phyloP scores from a whole-genome alignment of 2,888 invertebrate species.

The Melanostoma scalare region DNA sequence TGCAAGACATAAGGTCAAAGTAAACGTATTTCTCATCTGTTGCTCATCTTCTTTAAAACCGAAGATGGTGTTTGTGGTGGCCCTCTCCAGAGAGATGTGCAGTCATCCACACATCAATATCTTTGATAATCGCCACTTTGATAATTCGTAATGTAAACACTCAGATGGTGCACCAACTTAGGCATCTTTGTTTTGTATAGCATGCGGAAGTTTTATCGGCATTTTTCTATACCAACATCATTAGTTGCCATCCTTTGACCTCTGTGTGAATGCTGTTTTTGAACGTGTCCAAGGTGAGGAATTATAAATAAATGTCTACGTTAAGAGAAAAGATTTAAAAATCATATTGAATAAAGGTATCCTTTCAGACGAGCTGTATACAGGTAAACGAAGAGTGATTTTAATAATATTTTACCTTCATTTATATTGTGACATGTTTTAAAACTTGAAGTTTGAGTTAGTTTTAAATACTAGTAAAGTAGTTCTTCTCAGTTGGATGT shows the following conservation, averaged over 20 bases:
- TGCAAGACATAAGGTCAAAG: conserved; percentile 71
- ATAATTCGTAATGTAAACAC: conserved; percentile 72
- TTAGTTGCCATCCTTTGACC: conserved; percentile 71
- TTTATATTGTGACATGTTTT: too few relatives aligned
- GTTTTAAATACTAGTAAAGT: too few relatives aligned
- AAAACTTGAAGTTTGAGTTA: too few relatives aligned
- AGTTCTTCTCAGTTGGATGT: too few relatives aligned
- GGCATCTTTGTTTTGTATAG: conserved; percentile 37
- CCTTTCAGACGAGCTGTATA: too few relatives aligned
- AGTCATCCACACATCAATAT: conserved; percentile 71
- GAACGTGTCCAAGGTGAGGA: conserved; percentile 69
- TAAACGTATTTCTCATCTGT: conserved; percentile 70
- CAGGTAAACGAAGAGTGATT: too few relatives aligned
- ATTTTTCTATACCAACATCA: conserved; percentile 71
- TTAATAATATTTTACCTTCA: too few relatives aligned
- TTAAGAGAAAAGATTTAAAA: conserved; percentile 1
- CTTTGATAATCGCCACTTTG: conserved; percentile 72
- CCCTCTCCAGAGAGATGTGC: conserved; percentile 46
- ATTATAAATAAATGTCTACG: conserved; percentile 52
- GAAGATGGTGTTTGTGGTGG: conserved; percentile 53
- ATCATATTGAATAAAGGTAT: too few relatives aligned
- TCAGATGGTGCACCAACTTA: conserved; percentile 18
- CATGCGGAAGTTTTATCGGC: conserved; percentile 72
- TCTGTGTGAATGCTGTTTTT: conserved; percentile 41
- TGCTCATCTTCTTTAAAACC: conserved; percentile 61